These are phyloP conservation scores for Smittia aterrima DNA, from an alignment of 2,888 invertebrate genomes.

Conservation along the genomic window DNA sequence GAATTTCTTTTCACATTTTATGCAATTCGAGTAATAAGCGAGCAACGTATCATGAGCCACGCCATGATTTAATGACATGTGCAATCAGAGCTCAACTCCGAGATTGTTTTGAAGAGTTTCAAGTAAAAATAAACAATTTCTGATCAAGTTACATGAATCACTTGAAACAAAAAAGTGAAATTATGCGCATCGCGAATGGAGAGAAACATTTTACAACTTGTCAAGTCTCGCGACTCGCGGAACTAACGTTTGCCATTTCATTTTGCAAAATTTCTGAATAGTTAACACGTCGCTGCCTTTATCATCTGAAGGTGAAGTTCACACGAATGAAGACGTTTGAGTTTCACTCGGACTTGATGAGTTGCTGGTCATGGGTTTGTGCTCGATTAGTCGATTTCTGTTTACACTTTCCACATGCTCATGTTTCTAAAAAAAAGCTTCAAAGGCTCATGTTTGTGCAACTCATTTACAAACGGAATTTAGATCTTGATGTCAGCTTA, in stretches of 20 bases:
- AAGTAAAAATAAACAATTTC: neutral
- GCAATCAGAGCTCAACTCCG: neutral
- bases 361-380: neutral
- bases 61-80: neutral
- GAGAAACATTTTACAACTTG: no score
- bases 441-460: neutral
- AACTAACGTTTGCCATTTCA: neutral
- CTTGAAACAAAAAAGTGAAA: neutral
- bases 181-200: neutral
- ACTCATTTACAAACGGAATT: neutral
- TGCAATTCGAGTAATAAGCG: neutral
- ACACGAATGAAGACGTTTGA: neutral
- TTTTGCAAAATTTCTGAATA: neutral
- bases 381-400: neutral
- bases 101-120: neutral
- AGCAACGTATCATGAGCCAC: neutral
- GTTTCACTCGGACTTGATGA: no score
- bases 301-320: neutral
- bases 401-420: neutral
- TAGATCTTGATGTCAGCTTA: neutral
- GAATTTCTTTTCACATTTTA: constrained; percentile 6
- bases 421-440: neutral
- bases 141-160: neutral
- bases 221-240: neutral
- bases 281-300: neutral